Conservation (phyloP, 1,140 invertebrate species). For the Dreissena polymorpha region DNA sequence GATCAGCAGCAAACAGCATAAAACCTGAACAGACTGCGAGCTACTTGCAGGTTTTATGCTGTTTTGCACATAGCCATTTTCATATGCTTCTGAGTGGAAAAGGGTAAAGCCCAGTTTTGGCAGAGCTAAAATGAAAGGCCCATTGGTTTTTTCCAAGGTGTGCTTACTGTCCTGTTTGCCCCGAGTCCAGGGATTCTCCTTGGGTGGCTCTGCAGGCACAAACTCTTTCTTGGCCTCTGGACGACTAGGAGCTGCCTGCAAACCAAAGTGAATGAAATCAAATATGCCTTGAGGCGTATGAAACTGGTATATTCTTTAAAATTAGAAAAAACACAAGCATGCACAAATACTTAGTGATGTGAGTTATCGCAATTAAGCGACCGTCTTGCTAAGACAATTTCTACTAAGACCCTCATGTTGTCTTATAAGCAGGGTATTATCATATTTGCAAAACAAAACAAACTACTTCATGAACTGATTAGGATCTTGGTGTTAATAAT, state of each 20-base stretch:
- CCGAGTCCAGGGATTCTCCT: slow-evolving; percentile 59
- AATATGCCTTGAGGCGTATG: not conserved
- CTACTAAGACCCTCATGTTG: too few relatives aligned
- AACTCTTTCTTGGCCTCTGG: slow-evolving; percentile 45
- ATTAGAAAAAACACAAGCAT: too few relatives aligned
- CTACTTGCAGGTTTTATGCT: not conserved
- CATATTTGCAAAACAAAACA: too few relatives aligned
- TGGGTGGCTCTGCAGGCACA: slow-evolving; percentile 53
- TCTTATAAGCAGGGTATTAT: too few relatives aligned
- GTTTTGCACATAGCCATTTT: not conserved
- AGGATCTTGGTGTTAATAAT: too few relatives aligned
- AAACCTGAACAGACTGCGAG: not conserved
- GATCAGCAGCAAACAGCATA: too few relatives aligned
- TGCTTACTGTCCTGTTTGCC: slow-evolving; percentile 40
- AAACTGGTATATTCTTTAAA: not conserved
- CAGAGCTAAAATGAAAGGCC: not conserved
- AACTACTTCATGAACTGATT: too few relatives aligned
- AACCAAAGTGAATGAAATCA: not conserved
- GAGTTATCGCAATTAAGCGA: too few relatives aligned
- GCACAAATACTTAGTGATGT: too few relatives aligned
- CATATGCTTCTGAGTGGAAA: too few relatives aligned
- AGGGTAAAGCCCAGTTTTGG: not conserved
- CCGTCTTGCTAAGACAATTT: too few relatives aligned
- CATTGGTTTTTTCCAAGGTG: not conserved
- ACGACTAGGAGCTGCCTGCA: slow-evolving; percentile 18